Percentiles rank a stretch among this genome's conserved stretches.
Conservation (phyloP, 2,797 vertebrate genomes). For the Macropodus opercularis region DNA sequence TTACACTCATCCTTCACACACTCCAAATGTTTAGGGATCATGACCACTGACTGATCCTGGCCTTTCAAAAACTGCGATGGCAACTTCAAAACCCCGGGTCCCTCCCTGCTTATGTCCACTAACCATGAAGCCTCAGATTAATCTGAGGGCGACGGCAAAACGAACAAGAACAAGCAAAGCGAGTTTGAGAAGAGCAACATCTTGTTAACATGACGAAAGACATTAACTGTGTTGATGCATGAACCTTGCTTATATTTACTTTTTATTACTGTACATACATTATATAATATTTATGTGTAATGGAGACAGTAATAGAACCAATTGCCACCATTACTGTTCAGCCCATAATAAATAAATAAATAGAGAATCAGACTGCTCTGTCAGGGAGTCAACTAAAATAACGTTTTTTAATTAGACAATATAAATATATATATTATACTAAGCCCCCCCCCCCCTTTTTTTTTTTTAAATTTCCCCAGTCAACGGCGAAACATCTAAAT, state of each 20-base stretch:
- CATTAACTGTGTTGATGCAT: slow-evolving; percentile 14
- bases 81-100: slow-evolving; percentile 68
- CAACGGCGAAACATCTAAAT: no score
- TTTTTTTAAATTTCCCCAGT: no score
- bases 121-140: slow-evolving; percentile 58
- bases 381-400: no score
- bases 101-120: slow-evolving; percentile 67
- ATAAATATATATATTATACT: no score
- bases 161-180: slow-evolving; percentile 46
- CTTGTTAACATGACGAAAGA: slow-evolving; percentile 36
- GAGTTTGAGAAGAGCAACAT: slow-evolving; percentile 23
- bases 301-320: no score
- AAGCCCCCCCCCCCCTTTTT: no score
- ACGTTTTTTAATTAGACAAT: no score
- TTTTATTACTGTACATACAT: neutral
- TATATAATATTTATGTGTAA: no score
- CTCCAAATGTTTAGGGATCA: slow-evolving; percentile 79
- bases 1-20: slow-evolving; percentile 81
- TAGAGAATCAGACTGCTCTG: no score
- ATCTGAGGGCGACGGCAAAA: slow-evolving; percentile 45
- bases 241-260: slow-evolving; percentile 1
- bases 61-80: slow-evolving; percentile 75
- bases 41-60: slow-evolving; percentile 75
- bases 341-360: no score
- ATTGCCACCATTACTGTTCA: no score